Evolutionary conservation across 2,113 vertebrate species (phyloP).

Genomic region (Eurypyga helias): DNA sequence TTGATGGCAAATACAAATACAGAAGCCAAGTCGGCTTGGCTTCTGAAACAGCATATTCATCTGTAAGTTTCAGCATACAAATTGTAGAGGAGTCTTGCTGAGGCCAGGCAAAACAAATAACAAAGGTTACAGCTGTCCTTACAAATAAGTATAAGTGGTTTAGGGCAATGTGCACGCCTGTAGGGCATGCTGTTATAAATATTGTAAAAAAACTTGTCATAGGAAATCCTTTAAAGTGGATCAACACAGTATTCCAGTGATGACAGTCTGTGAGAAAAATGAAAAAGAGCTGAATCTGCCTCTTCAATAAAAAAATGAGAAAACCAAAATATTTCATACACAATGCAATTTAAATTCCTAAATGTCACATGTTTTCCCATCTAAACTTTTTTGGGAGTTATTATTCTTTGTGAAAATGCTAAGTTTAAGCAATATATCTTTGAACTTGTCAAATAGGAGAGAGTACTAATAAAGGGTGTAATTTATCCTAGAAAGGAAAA

Average conservation of each 20-base stretch:
- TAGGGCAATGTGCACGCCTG: background rate
- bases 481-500: background rate
- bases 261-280: background rate
- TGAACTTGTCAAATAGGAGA: background rate
- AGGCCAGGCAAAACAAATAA: background rate
- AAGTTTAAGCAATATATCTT: background rate
- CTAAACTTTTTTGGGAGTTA: background rate
- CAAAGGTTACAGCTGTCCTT: background rate
- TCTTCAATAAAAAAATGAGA: background rate
- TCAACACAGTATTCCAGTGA: background rate
- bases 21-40: background rate
- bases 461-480: background rate
- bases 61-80: background rate
- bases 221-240: background rate
- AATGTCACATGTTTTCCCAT: background rate
- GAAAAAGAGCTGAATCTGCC: background rate
- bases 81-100: background rate
- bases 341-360: background rate
- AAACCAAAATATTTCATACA: background rate
- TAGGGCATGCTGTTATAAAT: background rate
- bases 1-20: too few relatives aligned
- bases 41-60: background rate
- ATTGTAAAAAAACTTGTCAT: background rate
- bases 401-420: background rate
- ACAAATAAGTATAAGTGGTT: background rate